Percentiles rank a stretch among this genome's conserved stretches.
Evolutionary conservation across 2,888 invertebrate genomes (phyloP).

Genomic region (Agrochola macilenta): DNA sequence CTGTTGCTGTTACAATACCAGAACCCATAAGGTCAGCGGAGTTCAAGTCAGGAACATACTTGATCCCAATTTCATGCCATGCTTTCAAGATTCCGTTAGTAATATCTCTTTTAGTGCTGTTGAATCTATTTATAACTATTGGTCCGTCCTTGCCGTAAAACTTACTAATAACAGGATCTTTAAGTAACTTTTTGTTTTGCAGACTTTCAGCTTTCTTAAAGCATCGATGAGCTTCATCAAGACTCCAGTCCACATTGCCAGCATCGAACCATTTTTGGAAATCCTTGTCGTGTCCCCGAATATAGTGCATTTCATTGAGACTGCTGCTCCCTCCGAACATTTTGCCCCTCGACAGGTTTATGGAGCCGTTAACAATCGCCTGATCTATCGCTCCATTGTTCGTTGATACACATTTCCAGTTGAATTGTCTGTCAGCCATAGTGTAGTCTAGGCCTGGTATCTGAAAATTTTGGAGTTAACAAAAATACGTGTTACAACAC

Average conservation of each 20-base stretch:
- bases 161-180: constrained; percentile 64
- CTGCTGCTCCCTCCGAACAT: constrained; percentile 90
- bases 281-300: constrained; percentile 86
- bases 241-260: constrained; percentile 74
- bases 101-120: constrained; percentile 73
- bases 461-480: constrained; percentile 60
- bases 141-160: constrained; percentile 85
- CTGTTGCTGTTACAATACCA: constrained; percentile 84
- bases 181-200: constrained; percentile 57
- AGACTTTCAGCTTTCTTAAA: constrained; percentile 51
- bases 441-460: constrained; percentile 66
- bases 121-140: constrained; percentile 83
- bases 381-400: constrained; percentile 92
- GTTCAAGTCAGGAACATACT: constrained; percentile 81
- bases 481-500: neutral
- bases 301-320: constrained; percentile 89
- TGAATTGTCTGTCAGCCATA: constrained; percentile 52
- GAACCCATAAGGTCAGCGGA: constrained; percentile 74
- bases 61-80: constrained; percentile 85
- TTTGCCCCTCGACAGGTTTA: constrained; percentile 91
- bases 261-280: constrained; percentile 87
- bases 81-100: constrained; percentile 74
- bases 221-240: constrained; percentile 30
- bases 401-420: constrained; percentile 92
- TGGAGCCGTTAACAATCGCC: constrained; percentile 84